Evolutionary conservation across 1,140 invertebrate species (phyloP), one percentile per base, ranked within the genome.

Genomic region (Heliothis subflexa): DNA sequence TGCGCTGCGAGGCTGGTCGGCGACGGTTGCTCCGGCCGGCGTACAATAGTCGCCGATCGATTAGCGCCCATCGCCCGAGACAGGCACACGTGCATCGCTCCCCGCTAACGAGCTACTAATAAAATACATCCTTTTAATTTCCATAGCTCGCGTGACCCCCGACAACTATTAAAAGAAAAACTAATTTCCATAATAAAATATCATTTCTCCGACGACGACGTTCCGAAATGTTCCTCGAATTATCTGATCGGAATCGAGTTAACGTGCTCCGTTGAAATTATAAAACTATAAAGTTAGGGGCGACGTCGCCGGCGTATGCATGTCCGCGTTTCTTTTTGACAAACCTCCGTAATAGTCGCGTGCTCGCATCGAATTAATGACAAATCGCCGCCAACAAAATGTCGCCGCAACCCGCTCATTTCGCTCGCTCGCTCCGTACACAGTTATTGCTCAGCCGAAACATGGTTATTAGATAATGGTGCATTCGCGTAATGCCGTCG

Each of bases 121-220:
- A 81, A 80, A 81, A 86, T 89, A 85, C 85, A 88, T 88, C 86
- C 61, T 83, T 79, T 91, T 92, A 88, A 91, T 89, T 91, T 88
- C 75, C 86, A 79, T 50, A 75, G 62, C 77, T 93, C 88, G 91
- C 91, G 91, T 93, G 91, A 88, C 86, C 83, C 83, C 78, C 77
- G 81, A 85, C 80, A 78, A 85, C 88, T 91, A 91, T 93, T 93
- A 93, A 91, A 93, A 91, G 86, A 90, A 93, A 91, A 91, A 89
- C 88, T 91, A 91, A 94, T 93, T 93, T 92, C 88, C 88, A 92
- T 92, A 92, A 91, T 90, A 87, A 93, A 91, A 91, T 88, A 92
- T 90, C 88, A 89, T 90, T 88, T 78, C 78, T 62, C 73, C 73
- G 73, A 75, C 71, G 73, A 75, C 71, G 71, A 73, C 59, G 47